A percentile compares a stretch with the other conserved stretches of the same genome.
Conservation (phyloP, 2,113 vertebrate species). For the Elephas maximus region DNA sequence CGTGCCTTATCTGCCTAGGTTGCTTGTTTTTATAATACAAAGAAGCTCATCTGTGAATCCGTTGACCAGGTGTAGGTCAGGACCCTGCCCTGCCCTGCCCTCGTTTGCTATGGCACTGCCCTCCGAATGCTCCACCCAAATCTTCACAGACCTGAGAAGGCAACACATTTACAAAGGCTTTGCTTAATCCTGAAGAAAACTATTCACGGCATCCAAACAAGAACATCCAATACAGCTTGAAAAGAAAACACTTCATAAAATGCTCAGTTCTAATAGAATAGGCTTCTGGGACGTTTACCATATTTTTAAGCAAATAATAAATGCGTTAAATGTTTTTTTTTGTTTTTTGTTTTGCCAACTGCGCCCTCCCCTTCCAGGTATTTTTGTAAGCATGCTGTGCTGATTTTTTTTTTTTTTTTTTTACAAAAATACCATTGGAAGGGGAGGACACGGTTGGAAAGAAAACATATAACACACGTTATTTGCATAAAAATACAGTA, state of each 20-base stretch:
- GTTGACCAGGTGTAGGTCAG: constrained; percentile 78
- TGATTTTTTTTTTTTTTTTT: no score
- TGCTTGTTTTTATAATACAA: constrained; percentile 79
- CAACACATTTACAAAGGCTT: constrained; percentile 75
- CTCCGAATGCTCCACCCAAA: constrained; percentile 73
- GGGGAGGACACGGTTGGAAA: no score
- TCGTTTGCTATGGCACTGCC: constrained; percentile 77
- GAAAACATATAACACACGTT: no score
- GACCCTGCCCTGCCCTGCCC: constrained; percentile 62
- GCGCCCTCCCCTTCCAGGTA: no score
- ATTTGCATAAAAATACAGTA: neutral
- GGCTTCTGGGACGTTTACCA: constrained; percentile 10
- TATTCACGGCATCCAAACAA: constrained; percentile 61
- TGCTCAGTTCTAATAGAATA: neutral
- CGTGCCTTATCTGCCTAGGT: constrained; percentile 67
- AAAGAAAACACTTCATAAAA: constrained; percentile 67
- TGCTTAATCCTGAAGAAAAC: constrained; percentile 62
- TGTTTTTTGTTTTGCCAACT: no score
- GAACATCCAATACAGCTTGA: constrained; percentile 60
- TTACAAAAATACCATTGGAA: no score
- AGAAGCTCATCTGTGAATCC: constrained; percentile 82
- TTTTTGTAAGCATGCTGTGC: no score
- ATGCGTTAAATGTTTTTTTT: no score
- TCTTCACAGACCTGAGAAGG: constrained; percentile 70
- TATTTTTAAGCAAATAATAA: no score